phyloP scores from a whole-genome alignment of 1,140 invertebrate species.

The Zaprionus kolodkinae region DNA sequence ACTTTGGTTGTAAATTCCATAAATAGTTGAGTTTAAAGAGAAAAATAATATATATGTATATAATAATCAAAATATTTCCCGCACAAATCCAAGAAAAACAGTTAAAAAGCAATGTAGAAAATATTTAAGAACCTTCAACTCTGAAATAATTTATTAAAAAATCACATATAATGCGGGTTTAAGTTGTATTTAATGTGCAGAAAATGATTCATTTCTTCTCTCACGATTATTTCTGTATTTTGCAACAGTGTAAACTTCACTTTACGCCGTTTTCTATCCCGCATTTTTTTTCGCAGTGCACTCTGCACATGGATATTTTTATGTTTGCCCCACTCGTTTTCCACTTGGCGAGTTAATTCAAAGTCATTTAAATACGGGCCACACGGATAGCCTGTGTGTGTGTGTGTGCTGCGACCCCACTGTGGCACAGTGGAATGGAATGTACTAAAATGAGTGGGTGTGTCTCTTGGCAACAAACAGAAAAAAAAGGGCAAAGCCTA shows the following conservation, averaged over 20 bases:
- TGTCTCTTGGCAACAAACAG: slow-evolving; percentile 27
- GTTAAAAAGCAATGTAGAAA: too few relatives aligned
- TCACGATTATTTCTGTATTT: too few relatives aligned
- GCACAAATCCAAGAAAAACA: too few relatives aligned
- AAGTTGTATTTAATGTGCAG: too few relatives aligned
- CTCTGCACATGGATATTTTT: slow-evolving; percentile 12
- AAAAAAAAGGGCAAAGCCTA: not conserved
- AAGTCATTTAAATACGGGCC: slow-evolving; percentile 40
- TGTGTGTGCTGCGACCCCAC: slow-evolving; percentile 3
- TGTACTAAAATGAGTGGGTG: slow-evolving; percentile 23
- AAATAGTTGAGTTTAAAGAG: slow-evolving; percentile 2
- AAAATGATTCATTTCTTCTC: too few relatives aligned
- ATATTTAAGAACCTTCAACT: too few relatives aligned
- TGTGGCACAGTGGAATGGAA: not conserved
- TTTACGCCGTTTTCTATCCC: not conserved
- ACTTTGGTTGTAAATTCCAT: not conserved
- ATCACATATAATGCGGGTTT: too few relatives aligned
- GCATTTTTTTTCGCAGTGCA: not conserved
- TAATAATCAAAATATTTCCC: too few relatives aligned
- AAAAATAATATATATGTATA: too few relatives aligned
- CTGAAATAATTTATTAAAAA: too few relatives aligned
- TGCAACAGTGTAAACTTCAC: not conserved
- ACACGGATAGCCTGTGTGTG: slow-evolving; percentile 10
- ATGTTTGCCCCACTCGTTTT: slow-evolving; percentile 19
- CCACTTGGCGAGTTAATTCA: slow-evolving; percentile 41